Evolutionary conservation across 64 coral and sea anemone genomes (phyloP).

Genomic region (Pocillopora damicornis): DNA sequence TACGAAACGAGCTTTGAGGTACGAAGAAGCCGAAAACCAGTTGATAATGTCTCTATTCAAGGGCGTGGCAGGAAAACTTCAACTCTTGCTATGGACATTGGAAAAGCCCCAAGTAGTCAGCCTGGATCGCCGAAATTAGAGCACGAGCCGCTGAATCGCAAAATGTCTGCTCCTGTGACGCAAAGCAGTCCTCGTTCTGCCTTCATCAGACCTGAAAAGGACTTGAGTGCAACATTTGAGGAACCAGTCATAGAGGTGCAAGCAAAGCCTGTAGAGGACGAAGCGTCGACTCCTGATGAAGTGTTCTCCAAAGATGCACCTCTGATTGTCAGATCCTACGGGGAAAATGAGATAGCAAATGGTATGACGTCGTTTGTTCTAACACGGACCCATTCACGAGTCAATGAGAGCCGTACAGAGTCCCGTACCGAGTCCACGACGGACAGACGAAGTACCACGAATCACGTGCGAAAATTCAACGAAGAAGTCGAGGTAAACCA

Average conservation of each 20-base stretch:
- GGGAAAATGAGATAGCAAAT: not conserved
- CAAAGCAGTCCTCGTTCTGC: constrained; percentile 3
- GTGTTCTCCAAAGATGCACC: constrained; percentile 8
- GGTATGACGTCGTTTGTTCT: constrained; percentile 4
- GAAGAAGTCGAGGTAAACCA: constrained; percentile 12
- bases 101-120: not conserved
- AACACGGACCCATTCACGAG: not conserved
- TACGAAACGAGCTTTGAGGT: constrained; percentile 51
- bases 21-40: constrained; percentile 20
- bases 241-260: constrained; percentile 39
- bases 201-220: not conserved
- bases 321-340: not conserved
- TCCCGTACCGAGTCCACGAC: not conserved
- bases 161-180: not conserved
- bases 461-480: not conserved
- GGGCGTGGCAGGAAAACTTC: constrained; percentile 26
- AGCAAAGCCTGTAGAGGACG: constrained; percentile 11
- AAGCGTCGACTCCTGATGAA: not conserved
- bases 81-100: constrained; percentile 17
- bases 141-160: not conserved
- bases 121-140: not conserved
- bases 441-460: not conserved
- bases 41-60: constrained; percentile 2
- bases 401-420: not conserved
- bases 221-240: constrained; percentile 18